Conservation (phyloP, 2,113 vertebrate species). For the Bos javanicus region DNA sequence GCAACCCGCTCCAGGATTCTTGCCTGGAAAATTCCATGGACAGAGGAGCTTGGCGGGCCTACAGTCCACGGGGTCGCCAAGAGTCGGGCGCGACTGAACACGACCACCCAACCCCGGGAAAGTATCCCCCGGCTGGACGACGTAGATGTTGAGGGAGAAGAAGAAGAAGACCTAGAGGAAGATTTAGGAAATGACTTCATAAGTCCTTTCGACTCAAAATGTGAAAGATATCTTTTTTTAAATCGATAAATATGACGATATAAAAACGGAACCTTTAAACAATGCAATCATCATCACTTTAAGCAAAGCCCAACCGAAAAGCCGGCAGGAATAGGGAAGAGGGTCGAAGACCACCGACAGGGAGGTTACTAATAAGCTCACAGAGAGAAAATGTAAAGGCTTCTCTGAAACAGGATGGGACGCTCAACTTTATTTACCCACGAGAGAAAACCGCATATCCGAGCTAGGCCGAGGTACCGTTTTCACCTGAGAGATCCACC, state of each 20-base stretch:
- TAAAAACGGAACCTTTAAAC: neutral
- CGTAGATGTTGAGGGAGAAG: neutral
- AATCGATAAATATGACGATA: neutral
- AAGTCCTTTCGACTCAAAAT: neutral
- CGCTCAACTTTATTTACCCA: neutral
- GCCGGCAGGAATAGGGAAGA: neutral
- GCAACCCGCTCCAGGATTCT: neutral
- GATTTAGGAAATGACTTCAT: neutral
- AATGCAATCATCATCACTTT: neutral
- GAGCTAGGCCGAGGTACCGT: neutral
- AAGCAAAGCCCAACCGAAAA: neutral
- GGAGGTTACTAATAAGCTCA: neutral
- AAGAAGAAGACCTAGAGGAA: neutral
- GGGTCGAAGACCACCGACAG: neutral
- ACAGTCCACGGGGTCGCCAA: neutral
- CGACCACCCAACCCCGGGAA: neutral
- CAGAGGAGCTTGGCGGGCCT: neutral
- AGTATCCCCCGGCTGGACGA: neutral
- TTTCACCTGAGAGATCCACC: neutral
- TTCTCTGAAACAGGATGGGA: neutral
- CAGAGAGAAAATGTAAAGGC: neutral
- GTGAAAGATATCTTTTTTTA: neutral
- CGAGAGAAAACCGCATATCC: neutral
- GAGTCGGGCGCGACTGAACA: neutral
- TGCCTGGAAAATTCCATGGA: neutral